These are phyloP conservation scores for Propsilocerus akamusi DNA, from an alignment of 1,140 invertebrate genomes.

Conservation along the genomic window DNA sequence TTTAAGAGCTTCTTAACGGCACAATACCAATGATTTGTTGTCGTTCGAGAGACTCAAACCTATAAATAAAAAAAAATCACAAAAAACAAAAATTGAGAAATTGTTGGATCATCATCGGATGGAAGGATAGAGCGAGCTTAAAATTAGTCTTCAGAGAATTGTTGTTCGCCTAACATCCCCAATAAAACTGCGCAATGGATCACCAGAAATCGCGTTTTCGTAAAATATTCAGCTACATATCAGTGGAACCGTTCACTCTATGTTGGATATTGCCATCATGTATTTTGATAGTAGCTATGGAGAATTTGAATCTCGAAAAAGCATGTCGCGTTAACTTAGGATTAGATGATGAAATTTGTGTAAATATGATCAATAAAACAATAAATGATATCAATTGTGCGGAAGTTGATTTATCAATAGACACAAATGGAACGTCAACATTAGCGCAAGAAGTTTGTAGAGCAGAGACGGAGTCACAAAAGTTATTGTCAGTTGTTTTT, in stretches of 20 bases:
- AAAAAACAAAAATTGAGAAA: no score
- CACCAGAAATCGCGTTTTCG: no score
- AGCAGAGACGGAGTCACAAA: slow-evolving; percentile 31
- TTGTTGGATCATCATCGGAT: no score
- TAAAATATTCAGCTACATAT: slow-evolving; percentile 11
- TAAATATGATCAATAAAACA: slow-evolving; percentile 27
- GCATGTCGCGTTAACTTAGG: slow-evolving; percentile 41
- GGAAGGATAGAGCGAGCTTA: no score
- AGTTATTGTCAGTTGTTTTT: slow-evolving; percentile 32
- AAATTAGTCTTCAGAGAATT: no score
- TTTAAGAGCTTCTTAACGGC: no score
- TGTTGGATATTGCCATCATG: slow-evolving; percentile 27
- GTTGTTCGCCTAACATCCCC: no score
- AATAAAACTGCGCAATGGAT: no score
- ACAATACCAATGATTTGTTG: no score
- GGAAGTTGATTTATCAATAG: slow-evolving; percentile 17
- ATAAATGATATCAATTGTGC: slow-evolving; percentile 19
- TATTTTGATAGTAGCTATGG: slow-evolving; percentile 25
- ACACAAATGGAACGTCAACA: slow-evolving; percentile 11
- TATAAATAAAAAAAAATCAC: no score
- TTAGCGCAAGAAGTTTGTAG: slow-evolving; percentile 21
- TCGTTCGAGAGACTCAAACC: no score
- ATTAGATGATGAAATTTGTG: slow-evolving; percentile 33
- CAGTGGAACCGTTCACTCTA: slow-evolving; percentile 29
- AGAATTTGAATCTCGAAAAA: slow-evolving; percentile 32